These are phyloP conservation scores for Antheraea pernyi DNA, from an alignment of 1,140 invertebrate genomes.

Conservation along the genomic window DNA sequence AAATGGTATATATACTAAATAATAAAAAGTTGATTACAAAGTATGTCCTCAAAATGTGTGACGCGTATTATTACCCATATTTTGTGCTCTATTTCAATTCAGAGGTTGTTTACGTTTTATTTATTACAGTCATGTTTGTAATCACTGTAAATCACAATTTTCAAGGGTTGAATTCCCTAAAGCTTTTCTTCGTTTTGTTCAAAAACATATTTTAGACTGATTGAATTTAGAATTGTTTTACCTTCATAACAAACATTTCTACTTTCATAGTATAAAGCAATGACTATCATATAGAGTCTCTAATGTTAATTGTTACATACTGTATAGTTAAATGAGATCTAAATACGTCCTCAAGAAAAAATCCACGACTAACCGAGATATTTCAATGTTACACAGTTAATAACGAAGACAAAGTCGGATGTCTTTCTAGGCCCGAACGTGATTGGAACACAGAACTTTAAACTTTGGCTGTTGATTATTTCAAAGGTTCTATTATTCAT, in stretches of 20 bases:
- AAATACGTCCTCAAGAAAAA: no score
- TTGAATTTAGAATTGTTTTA: not conserved
- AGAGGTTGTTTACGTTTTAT: not conserved
- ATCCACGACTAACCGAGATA: no score
- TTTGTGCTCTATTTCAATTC: not conserved
- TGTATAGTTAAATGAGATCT: no score
- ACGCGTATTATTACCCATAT: not conserved
- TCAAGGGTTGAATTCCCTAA: not conserved
- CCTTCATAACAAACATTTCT: not conserved
- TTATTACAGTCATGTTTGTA: not conserved
- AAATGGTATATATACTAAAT: no score
- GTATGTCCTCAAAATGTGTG: not conserved
- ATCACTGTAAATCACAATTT: not conserved
- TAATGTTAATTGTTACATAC: no score
- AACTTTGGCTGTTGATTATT: no score
- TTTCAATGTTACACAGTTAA: no score
- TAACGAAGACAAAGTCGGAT: no score
- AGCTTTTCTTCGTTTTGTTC: not conserved
- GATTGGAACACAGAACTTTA: no score
- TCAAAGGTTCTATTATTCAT: no score
- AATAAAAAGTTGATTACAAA: not conserved
- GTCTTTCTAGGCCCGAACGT: no score
- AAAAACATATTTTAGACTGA: not conserved
- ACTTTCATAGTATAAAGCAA: not conserved
- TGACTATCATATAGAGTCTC: no score